Conservation (phyloP, 2,888 invertebrate species). For the Lobophora halterata region DNA sequence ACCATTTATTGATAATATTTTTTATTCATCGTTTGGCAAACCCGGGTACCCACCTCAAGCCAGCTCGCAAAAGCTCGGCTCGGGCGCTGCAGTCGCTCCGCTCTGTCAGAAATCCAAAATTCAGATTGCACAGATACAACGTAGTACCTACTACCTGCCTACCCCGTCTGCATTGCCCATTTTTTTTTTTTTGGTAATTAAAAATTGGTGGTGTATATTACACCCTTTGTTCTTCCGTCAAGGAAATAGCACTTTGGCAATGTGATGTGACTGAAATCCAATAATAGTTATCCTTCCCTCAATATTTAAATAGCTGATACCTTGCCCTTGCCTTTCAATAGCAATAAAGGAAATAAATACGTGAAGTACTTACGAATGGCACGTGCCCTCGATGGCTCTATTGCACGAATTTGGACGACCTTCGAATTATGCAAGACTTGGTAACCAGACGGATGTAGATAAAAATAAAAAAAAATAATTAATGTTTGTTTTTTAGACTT, state of each 20-base stretch:
- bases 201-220: slow-evolving; percentile 1
- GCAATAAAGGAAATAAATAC: slow-evolving; percentile 15
- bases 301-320: slow-evolving; percentile 15
- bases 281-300: slow-evolving; percentile 12
- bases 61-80: too few relatives aligned
- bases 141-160: too few relatives aligned
- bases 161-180: not conserved
- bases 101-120: too few relatives aligned
- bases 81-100: too few relatives aligned
- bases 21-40: too few relatives aligned
- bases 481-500: too few relatives aligned
- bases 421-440: slow-evolving; percentile 5
- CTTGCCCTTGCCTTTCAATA: slow-evolving; percentile 17
- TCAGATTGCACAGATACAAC: too few relatives aligned
- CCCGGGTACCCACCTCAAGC: too few relatives aligned
- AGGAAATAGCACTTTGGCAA: slow-evolving; percentile 16
- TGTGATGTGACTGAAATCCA: slow-evolving; percentile 5
- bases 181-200: slow-evolving; percentile 1
- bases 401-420: not conserved
- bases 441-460: too few relatives aligned
- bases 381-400: slow-evolving; percentile 5
- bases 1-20: too few relatives aligned
- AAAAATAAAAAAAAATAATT: too few relatives aligned
- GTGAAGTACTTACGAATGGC: slow-evolving; percentile 13
- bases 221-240: slow-evolving; percentile 5